Conservation (phyloP, 2,113 vertebrate species). For the Colossoma macropomum region DNA sequence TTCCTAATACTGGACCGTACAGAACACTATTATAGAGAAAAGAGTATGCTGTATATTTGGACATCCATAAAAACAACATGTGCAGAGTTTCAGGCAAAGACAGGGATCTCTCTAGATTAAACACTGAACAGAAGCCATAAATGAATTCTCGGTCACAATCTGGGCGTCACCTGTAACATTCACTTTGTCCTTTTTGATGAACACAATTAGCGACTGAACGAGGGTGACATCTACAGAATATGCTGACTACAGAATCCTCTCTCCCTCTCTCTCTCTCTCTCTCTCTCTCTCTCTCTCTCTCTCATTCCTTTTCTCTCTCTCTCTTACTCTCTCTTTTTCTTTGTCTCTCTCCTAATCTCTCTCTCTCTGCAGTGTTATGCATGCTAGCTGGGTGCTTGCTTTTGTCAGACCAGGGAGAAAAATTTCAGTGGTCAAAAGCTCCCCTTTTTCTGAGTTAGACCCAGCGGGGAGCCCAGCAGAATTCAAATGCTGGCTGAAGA, state of each 20-base stretch:
- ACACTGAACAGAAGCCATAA: not conserved
- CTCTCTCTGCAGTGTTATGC: not conserved
- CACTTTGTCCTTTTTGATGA: slow-evolving; percentile 11
- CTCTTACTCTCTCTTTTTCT: slow-evolving; percentile 1
- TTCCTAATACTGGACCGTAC: too few species aligned
- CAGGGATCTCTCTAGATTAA: not conserved
- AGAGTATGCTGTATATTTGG: too few species aligned
- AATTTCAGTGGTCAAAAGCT: slow-evolving; percentile 49
- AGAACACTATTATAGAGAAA: too few species aligned
- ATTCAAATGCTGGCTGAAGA: slow-evolving; percentile 42
- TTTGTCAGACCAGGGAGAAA: slow-evolving; percentile 29
- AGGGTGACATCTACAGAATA: slow-evolving; percentile 1
- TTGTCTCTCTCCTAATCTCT: not conserved
- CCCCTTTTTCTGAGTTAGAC: slow-evolving; percentile 36
- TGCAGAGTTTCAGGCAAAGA: not conserved
- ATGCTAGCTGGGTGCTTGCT: not conserved
- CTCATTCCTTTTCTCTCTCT: not conserved
- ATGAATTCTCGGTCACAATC: slow-evolving; percentile 8
- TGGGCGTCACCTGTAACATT: slow-evolving; percentile 10
- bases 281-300: slow-evolving; percentile 5
- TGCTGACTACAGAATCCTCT: slow-evolving; percentile 6
- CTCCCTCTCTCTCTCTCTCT: not conserved
- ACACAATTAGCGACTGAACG: slow-evolving; percentile 22
- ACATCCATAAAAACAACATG: too few species aligned
- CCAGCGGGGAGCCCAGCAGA: slow-evolving; percentile 43